A percentile compares a stretch with the other conserved stretches of the same genome.
These are phyloP conservation scores for Podarcis raffonei DNA, from an alignment of 2,113 vertebrate genomes.

Conservation along the genomic window DNA sequence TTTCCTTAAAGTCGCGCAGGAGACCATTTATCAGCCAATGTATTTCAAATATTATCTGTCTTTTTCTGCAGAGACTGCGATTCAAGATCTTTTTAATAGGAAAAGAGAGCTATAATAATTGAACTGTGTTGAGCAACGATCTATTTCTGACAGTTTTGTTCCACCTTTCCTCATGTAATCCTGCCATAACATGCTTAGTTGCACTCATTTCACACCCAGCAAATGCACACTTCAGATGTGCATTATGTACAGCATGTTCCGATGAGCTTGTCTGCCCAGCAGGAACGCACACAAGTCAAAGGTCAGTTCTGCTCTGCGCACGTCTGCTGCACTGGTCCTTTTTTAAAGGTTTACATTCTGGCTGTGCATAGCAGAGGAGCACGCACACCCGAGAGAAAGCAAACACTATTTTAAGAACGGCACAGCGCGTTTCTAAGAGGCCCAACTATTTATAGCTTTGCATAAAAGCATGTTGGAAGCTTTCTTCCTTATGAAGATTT, in stretches of 20 bases:
- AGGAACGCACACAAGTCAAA: not conserved
- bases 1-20: too few relatives aligned
- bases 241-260: not conserved
- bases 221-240: conserved; percentile 15
- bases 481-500: conserved; percentile 9
- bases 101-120: too few relatives aligned
- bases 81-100: too few relatives aligned
- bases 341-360: conserved; percentile 33
- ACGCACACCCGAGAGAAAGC: conserved; percentile 11
- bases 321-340: conserved; percentile 16
- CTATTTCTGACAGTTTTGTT: too few relatives aligned
- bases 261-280: conserved; percentile 4
- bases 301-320: conserved; percentile 13
- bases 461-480: not conserved
- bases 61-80: too few relatives aligned
- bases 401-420: not conserved
- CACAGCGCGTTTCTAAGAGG: not conserved
- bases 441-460: conserved; percentile 5
- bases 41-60: too few relatives aligned
- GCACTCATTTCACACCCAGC: conserved; percentile 15
- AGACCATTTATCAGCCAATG: too few relatives aligned
- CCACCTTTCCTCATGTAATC: too few relatives aligned
- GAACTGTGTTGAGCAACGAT: too few relatives aligned
- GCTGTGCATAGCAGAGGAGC: not conserved
- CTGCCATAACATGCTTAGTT: not conserved